Base-by-base conservation (phyloP, 2,888 invertebrate species). In the Norana najaformis region DNA sequence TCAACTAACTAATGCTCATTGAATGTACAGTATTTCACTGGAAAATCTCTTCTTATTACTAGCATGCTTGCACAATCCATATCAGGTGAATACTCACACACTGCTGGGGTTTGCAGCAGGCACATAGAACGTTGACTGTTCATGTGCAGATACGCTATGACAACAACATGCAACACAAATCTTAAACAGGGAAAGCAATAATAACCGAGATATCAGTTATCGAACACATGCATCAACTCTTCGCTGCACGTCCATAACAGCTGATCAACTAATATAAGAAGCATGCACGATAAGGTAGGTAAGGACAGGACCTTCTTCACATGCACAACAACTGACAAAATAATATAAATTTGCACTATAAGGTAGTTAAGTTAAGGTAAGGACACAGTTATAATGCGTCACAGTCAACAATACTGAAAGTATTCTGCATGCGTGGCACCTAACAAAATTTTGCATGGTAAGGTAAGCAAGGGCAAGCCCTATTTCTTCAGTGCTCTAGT, bases 161-260 rank as follows among this genome's bases (percentile, higher is more conserved):
- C 37, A 85, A 85, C 85, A 85, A 85, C 85, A 85, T 85, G 85
- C 85, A 85, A 85, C 53, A 69, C n/a, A 69, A 69, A 18, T 47
- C 47, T 47, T 47, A 47, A 5, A 47, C 8, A n/a, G n/a, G n/a
- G n/a, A 30, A n/a, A 69, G 16, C 69, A 16, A 69, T 69, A 69
- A 69, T 8, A 69, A 69, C 14, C 69, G n/a, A 30, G 8, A 69
- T 13, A n/a, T 69, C 69, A 69, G 13, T 69, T 30, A 69, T n/a
- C n/a, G 13, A 69, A n/a, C 4, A 69, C 69, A 69, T 69, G 69
- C 69, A 69, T 69, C 69, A 69, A 69, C 69, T 11, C 30, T 69
- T 69, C 30, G n/a, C 69, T n/a, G 69, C 69, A 69, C 30, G n/a
- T n/a, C 30, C n/a, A 69, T 16, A 11, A 69, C n/a, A 4, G 1